phyloP scores from a whole-genome alignment of 2,888 invertebrate genomes.

The Merodon equestris region DNA sequence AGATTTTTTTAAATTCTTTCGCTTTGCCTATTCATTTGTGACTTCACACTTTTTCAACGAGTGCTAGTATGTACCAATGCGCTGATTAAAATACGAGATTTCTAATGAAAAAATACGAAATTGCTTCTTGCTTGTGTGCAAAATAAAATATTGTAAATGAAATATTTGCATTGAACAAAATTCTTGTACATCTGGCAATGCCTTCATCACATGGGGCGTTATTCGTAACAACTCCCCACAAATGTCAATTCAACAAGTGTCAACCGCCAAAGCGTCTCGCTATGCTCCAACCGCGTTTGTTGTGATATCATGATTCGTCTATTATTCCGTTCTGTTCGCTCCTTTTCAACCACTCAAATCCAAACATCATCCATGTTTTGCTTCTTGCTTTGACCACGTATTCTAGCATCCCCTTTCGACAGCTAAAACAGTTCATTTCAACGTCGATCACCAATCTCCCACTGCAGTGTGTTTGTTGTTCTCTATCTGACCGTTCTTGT shows the following conservation, averaged over 20 bases:
- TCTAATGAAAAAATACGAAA: too few relatives aligned
- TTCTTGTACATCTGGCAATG: slow-evolving; percentile 12
- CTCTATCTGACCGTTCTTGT: slow-evolving; percentile 20
- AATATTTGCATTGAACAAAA: too few relatives aligned
- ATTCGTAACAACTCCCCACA: slow-evolving; percentile 26
- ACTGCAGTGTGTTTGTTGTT: slow-evolving; percentile 15
- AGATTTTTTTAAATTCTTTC: too few relatives aligned
- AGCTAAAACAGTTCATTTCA: background rate
- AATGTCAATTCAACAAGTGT: slow-evolving; percentile 55
- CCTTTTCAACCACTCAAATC: too few relatives aligned
- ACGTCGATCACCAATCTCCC: slow-evolving; percentile 15
- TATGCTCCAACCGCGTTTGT: slow-evolving; percentile 50
- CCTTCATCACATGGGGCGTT: background rate
- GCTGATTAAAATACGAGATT: too few relatives aligned
- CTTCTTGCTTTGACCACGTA: background rate
- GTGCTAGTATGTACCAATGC: too few relatives aligned
- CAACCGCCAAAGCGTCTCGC: slow-evolving; percentile 9
- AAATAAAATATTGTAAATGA: too few relatives aligned
- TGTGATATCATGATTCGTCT: slow-evolving; percentile 46
- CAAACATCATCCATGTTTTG: background rate
- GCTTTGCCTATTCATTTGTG: too few relatives aligned
- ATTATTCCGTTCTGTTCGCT: slow-evolving; percentile 32
- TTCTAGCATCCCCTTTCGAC: slow-evolving; percentile 7
- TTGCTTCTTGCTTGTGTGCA: too few relatives aligned
- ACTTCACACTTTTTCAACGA: too few relatives aligned